Conservation (phyloP, 35 echinoderm and acorn worm genomes). For the Apostichopus californicus region DNA sequence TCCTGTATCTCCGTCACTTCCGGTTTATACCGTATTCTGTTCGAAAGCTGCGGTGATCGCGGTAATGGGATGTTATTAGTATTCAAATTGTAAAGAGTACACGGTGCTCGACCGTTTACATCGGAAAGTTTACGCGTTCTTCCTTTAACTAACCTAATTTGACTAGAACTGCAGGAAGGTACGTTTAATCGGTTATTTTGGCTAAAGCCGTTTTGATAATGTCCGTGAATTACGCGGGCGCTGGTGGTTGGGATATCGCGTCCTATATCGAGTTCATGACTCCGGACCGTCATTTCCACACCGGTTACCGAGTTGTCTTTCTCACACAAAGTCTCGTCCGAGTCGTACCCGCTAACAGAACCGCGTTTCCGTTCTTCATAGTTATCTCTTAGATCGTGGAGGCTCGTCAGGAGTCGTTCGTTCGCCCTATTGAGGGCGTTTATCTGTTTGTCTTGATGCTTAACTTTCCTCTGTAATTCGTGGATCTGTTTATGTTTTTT, state of each 20-base stretch:
- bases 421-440: slow-evolving; percentile 82
- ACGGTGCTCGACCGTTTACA: background rate
- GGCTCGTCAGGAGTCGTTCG: slow-evolving; percentile 69
- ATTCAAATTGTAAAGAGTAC: slow-evolving; percentile 24
- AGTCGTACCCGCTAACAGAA: slow-evolving; percentile 21
- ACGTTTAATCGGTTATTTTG: background rate
- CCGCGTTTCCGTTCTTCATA: background rate
- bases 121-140: slow-evolving; percentile 3
- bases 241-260: no score
- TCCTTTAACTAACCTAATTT: background rate
- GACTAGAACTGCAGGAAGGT: background rate
- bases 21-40: slow-evolving; percentile 60
- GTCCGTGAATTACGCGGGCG: background rate
- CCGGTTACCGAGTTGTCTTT: background rate
- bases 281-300: no score
- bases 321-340: slow-evolving; percentile 48
- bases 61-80: background rate
- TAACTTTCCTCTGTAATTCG: slow-evolving; percentile 59
- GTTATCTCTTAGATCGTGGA: slow-evolving; percentile 55
- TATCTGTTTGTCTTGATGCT: slow-evolving; percentile 78
- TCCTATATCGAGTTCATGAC: no score
- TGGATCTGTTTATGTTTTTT: slow-evolving; percentile 57
- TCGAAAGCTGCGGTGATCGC: slow-evolving; percentile 8
- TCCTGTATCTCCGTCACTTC: slow-evolving; percentile 53
- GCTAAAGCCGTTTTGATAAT: background rate